A percentile compares a stretch with the other conserved stretches of the same genome.
Conservation (phyloP, 2,113 vertebrate species). For the Pavo muticus region DNA sequence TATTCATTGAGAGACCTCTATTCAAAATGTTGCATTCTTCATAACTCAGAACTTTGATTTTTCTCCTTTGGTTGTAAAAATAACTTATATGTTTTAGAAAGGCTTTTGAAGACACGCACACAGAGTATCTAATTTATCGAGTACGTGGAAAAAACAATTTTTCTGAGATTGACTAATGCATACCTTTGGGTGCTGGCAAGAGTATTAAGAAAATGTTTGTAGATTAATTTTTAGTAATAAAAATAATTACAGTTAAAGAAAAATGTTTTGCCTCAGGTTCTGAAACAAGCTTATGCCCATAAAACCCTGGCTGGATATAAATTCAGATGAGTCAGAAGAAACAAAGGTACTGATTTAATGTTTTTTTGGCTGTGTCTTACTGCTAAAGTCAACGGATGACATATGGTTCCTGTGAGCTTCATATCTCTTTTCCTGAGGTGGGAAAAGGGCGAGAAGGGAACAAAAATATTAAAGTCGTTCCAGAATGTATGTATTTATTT, state of each 20-base stretch:
- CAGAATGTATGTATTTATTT: background rate
- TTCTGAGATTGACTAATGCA: slow-evolving; percentile 22
- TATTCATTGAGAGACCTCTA: background rate
- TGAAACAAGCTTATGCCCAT: slow-evolving; percentile 46
- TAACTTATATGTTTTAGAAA: background rate
- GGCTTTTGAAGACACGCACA: background rate
- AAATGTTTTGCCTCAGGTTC: slow-evolving; percentile 62
- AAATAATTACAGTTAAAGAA: slow-evolving; percentile 52
- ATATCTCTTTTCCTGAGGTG: slow-evolving; percentile 7
- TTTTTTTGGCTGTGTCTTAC: background rate
- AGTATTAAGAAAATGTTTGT: slow-evolving; percentile 48
- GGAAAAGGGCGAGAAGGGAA: background rate
- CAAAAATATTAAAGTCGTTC: background rate
- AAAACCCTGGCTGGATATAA: slow-evolving; percentile 41
- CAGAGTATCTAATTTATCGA: background rate
- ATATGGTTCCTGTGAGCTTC: slow-evolving; percentile 22
- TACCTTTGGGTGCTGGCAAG: slow-evolving; percentile 51
- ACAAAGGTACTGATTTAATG: slow-evolving; percentile 47
- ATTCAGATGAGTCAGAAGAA: slow-evolving; percentile 62
- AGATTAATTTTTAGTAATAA: slow-evolving; percentile 63
- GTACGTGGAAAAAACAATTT: background rate
- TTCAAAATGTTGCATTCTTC: background rate
- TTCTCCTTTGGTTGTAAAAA: background rate
- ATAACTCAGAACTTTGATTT: background rate
- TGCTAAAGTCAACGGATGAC: slow-evolving; percentile 43